Base-by-base conservation (phyloP, 64 coral and sea anemone species). In the Montipora foliosa region DNA sequence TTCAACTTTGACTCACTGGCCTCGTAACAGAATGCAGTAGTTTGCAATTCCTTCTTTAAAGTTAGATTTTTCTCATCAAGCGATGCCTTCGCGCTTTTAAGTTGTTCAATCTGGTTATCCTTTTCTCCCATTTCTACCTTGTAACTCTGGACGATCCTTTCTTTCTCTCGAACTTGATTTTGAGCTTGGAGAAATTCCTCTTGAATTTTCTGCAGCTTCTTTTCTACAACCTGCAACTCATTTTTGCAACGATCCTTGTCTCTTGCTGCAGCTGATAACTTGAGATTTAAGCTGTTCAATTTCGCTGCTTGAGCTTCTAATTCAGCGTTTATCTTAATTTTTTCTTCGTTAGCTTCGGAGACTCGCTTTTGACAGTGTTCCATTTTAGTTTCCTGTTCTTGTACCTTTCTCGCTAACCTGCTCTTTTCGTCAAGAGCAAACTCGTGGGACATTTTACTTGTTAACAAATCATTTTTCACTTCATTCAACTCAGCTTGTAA, bases 1-100 rank as follows among this genome's bases (percentile, higher is more conserved):
- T 86, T 86, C 16, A 86, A 46, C 46, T 86, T 86, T 49, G 64
- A 71, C 82, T 86, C 64, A n/a, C 45, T 86, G 82, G 82, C 48
- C 5, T 86, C 82, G 45, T 72, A 44, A 72, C 71, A 86, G 44
- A 86, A 86, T 49, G 66, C 45, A 71, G 47, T 86, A 64, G 82
- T 86, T 72, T 86, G 82, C n/a, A 86, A 49, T n/a, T 86, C 82
- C 66, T 86, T 86, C 47, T 71, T 86, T 19, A 86, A 22, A 0
- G 66, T 44, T 0, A 86, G 82, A 2, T 71, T 51, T 45, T 86
- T 86, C 2, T 71, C 82, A 19, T 71, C 66, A 45, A 50, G 4
- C 17, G 82, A 86, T 15, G 68, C 82, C 17, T 86, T 86, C 4
- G 4, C 48, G 82, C n/a, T 13, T 71, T 86, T 86, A 4, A 86